A percentile compares a stretch with the other conserved stretches of the same genome.
These are phyloP conservation scores for Apeira syringaria DNA, from an alignment of 2,888 invertebrate species.

Conservation along the genomic window DNA sequence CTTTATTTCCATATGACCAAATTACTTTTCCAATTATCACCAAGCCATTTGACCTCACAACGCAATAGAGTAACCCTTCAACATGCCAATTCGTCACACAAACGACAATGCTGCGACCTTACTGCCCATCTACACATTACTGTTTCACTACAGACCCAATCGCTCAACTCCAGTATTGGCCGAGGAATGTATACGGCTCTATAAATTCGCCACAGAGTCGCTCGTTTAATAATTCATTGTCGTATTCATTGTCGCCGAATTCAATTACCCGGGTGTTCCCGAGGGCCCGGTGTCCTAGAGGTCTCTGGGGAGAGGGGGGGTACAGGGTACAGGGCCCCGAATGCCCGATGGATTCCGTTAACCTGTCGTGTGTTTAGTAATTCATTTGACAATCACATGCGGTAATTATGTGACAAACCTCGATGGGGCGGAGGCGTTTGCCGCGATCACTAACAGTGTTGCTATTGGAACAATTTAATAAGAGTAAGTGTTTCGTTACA, in stretches of 20 bases:
- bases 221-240: slow-evolving; percentile 78
- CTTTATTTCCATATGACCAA: too few relatives aligned
- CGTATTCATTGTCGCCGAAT: slow-evolving; percentile 78
- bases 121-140: slow-evolving; percentile 1
- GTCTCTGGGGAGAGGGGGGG: slow-evolving; percentile 1
- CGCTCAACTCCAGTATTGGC: slow-evolving; percentile 1
- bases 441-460: slow-evolving; percentile 10
- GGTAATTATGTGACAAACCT: slow-evolving; percentile 73
- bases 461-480: too few relatives aligned
- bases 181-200: slow-evolving; percentile 32
- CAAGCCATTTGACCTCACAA: slow-evolving; percentile 45
- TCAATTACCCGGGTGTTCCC: slow-evolving; percentile 67
- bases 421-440: slow-evolving; percentile 37
- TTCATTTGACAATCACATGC: slow-evolving; percentile 76
- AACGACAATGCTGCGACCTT: neutral
- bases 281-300: slow-evolving; percentile 19
- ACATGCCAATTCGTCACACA: slow-evolving; percentile 27
- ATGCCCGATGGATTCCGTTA: slow-evolving; percentile 17
- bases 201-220: slow-evolving; percentile 20
- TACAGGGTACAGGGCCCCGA: slow-evolving; percentile 15
- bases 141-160: neutral
- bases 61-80: slow-evolving; percentile 36
- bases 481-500: too few relatives aligned
- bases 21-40: slow-evolving; percentile 33
- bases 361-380: slow-evolving; percentile 65